Evolutionary conservation across 1,140 invertebrate genomes (phyloP).

Genomic region (Argopecten irradians): DNA sequence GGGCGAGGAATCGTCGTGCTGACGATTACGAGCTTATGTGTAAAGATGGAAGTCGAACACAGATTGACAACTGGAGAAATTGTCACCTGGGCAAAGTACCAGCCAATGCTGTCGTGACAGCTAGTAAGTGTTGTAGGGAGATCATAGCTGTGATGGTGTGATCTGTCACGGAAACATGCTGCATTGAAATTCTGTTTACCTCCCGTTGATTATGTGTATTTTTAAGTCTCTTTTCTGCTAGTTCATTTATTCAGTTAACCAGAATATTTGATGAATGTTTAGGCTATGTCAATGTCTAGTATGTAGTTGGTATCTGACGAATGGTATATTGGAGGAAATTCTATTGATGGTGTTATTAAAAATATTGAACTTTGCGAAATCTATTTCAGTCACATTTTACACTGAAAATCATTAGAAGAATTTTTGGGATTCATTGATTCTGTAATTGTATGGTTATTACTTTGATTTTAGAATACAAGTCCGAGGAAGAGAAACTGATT

Average conservation of each 20-base stretch:
- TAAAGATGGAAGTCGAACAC: slow-evolving; percentile 87
- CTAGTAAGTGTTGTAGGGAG: slow-evolving; percentile 80
- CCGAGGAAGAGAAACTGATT: slow-evolving; percentile 65
- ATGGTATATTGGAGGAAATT: not conserved
- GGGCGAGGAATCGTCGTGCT: slow-evolving; percentile 92
- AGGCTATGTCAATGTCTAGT: too few species aligned
- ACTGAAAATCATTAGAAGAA: too few species aligned
- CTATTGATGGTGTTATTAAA: not conserved
- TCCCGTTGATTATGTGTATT: not conserved
- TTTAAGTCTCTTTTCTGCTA: not conserved
- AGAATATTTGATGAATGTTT: too few species aligned
- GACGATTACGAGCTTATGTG: slow-evolving; percentile 96
- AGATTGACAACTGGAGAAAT: slow-evolving; percentile 86
- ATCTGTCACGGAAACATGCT: not conserved
- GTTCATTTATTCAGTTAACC: not conserved
- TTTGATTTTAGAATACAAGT: slow-evolving; percentile 67
- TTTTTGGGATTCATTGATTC: not conserved
- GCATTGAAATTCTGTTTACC: not conserved
- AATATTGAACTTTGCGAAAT: not conserved
- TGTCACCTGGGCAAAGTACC: slow-evolving; percentile 96
- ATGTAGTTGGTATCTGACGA: too few species aligned
- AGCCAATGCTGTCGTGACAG: slow-evolving; percentile 92
- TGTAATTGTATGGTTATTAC: not conserved
- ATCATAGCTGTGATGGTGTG: not conserved
- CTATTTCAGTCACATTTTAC: too few species aligned